Conservation (phyloP, 2,797 vertebrate species). For the Prunella strophiata region DNA sequence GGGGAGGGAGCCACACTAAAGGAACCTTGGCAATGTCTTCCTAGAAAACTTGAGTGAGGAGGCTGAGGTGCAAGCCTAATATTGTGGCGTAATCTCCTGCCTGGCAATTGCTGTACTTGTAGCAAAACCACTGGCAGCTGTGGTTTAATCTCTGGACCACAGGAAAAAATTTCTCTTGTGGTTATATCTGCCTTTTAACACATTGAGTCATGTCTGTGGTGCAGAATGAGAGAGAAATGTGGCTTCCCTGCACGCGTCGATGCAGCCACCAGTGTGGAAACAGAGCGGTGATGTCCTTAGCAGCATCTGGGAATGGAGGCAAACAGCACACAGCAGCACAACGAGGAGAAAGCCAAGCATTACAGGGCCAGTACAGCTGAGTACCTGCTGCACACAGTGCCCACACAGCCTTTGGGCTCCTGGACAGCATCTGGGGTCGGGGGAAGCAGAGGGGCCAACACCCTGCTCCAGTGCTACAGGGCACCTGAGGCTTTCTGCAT, state of each 20-base stretch:
- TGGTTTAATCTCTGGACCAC: constrained; percentile 9
- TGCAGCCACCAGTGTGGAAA: not conserved
- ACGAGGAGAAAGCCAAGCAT: rapidly evolving
- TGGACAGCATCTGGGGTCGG: not conserved
- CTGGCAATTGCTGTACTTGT: not conserved
- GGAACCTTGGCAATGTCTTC: not conserved
- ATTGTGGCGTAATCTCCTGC: not conserved
- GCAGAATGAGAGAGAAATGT: not conserved
- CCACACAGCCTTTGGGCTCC: not conserved
- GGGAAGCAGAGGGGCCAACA: not conserved
- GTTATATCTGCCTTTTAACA: not conserved
- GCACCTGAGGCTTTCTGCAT: not conserved
- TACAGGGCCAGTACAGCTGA: rapidly evolving
- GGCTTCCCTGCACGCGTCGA: rapidly evolving
- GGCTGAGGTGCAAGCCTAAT: not conserved
- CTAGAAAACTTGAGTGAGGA: not conserved
- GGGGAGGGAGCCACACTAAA: not conserved
- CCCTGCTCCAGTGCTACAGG: too few species aligned
- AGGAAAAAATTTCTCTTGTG: not conserved
- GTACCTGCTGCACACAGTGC: too few species aligned
- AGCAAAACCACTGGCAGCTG: constrained; percentile 32
- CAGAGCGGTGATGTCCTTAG: rapidly evolving
- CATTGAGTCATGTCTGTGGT: not conserved
- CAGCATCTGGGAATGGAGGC: rapidly evolving
- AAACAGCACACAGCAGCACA: not conserved